phyloP scores from a whole-genome alignment of 2,797 vertebrate species.

The Mus caroli region DNA sequence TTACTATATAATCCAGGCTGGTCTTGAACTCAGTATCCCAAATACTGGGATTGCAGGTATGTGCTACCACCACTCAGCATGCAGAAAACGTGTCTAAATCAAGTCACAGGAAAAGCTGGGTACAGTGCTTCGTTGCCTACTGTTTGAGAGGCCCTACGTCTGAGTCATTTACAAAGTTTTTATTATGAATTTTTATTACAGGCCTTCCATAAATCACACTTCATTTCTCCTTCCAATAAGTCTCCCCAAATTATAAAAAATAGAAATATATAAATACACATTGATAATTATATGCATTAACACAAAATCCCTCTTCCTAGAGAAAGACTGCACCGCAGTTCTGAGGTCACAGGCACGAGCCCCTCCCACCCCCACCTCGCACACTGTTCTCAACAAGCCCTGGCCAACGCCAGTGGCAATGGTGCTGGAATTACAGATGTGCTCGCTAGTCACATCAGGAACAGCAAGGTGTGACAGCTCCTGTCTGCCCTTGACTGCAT shows the following conservation, averaged over 20 bases:
- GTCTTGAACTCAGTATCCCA: neutral
- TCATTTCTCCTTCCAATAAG: neutral
- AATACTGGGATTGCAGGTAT: neutral
- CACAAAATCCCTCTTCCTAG: neutral
- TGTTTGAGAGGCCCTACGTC: neutral
- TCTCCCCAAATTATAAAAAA: conserved; percentile 76
- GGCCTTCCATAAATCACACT: conserved; percentile 45
- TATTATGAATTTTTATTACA: conserved; percentile 67
- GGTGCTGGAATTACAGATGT: neutral
- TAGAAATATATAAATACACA: conserved; percentile 61
- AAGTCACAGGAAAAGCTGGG: neutral
- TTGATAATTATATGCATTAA: neutral
- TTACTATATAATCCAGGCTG: neutral
- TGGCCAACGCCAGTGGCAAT: too few species aligned
- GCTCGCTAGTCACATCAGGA: neutral
- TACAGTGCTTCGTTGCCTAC: neutral
- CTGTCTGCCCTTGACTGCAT: neutral
- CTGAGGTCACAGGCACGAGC: neutral
- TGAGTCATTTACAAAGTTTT: conserved; percentile 62
- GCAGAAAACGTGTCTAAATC: neutral
- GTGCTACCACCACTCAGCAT: neutral
- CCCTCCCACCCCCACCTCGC: neutral
- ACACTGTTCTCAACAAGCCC: rapidly evolving
- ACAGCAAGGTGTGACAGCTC: neutral
- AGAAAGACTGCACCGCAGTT: neutral